Evolutionary conservation across 2,888 invertebrate species (phyloP).

Genomic region (Thymelicus acteon): DNA sequence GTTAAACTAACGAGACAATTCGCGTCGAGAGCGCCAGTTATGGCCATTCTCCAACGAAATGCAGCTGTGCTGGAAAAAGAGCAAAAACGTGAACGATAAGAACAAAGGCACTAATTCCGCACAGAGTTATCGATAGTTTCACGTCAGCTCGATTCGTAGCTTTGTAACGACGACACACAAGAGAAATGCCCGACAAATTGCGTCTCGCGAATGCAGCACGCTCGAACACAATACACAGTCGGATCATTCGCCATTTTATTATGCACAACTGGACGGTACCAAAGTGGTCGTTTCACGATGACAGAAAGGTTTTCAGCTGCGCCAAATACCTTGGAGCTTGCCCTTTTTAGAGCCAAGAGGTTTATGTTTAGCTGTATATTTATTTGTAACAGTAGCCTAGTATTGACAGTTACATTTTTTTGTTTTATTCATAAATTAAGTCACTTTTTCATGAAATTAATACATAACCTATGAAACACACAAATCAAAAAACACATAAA

Average conservation of each 20-base stretch:
- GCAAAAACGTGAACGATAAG: slow-evolving; percentile 50
- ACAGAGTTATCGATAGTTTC: slow-evolving; percentile 69
- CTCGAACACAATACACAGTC: slow-evolving; percentile 61
- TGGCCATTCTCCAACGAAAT: slow-evolving; percentile 55
- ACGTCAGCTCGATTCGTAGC: slow-evolving; percentile 70
- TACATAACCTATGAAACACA: too few relatives aligned
- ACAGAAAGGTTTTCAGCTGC: slow-evolving; percentile 50
- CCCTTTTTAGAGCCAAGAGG: not conserved
- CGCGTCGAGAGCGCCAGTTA: slow-evolving; percentile 55
- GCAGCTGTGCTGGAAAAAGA: slow-evolving; percentile 43
- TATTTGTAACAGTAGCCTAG: not conserved
- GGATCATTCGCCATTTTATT: slow-evolving; percentile 73
- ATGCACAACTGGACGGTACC: slow-evolving; percentile 61
- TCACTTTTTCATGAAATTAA: too few relatives aligned
- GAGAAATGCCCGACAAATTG: slow-evolving; percentile 78
- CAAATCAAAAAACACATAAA: too few relatives aligned
- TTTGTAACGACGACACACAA: slow-evolving; percentile 71
- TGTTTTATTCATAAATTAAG: too few relatives aligned
- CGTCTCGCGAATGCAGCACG: slow-evolving; percentile 61
- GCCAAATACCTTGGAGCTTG: slow-evolving; percentile 30
- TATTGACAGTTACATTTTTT: too few relatives aligned
- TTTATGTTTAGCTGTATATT: not conserved
- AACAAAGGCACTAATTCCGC: slow-evolving; percentile 72
- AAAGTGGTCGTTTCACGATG: slow-evolving; percentile 49
- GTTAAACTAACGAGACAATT: slow-evolving; percentile 61